These are phyloP conservation scores for Orthonychiurus folsomi DNA, from an alignment of 2,888 invertebrate genomes.

Conservation along the genomic window DNA sequence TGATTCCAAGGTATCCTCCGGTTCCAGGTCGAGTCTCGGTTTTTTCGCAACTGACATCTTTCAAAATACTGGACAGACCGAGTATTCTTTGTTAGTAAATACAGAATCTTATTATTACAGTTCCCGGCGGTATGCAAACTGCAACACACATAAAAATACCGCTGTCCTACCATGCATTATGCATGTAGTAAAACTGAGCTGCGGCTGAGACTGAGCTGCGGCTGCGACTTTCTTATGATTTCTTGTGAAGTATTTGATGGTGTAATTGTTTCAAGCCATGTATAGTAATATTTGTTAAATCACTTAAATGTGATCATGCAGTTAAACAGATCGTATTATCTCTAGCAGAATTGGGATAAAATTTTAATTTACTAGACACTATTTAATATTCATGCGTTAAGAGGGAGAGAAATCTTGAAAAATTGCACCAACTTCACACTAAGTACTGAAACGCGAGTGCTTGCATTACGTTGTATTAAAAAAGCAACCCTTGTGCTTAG, in stretches of 20 bases:
- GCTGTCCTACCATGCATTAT: too few relatives aligned
- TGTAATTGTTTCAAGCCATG: not conserved
- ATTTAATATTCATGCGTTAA: too few relatives aligned
- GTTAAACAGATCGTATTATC: too few relatives aligned
- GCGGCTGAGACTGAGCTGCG: not conserved
- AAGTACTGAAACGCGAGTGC: too few relatives aligned
- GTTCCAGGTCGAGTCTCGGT: slow-evolving; percentile 2
- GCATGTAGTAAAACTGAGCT: not conserved
- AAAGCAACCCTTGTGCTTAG: too few relatives aligned
- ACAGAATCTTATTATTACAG: not conserved
- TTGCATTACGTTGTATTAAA: too few relatives aligned
- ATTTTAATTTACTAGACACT: too few relatives aligned
- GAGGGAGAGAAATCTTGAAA: too few relatives aligned
- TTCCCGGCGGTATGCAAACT: too few relatives aligned
- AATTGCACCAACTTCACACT: too few relatives aligned
- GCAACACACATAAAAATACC: not conserved
- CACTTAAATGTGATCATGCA: not conserved
- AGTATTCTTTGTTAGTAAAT: not conserved
- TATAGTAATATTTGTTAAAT: not conserved
- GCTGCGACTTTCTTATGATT: not conserved
- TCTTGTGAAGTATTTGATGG: not conserved
- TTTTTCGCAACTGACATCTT: not conserved
- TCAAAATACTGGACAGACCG: not conserved
- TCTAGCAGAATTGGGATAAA: too few relatives aligned
- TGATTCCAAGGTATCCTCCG: not conserved